Conservation (phyloP, 2,888 invertebrate genomes). For the Macaria liturata region DNA sequence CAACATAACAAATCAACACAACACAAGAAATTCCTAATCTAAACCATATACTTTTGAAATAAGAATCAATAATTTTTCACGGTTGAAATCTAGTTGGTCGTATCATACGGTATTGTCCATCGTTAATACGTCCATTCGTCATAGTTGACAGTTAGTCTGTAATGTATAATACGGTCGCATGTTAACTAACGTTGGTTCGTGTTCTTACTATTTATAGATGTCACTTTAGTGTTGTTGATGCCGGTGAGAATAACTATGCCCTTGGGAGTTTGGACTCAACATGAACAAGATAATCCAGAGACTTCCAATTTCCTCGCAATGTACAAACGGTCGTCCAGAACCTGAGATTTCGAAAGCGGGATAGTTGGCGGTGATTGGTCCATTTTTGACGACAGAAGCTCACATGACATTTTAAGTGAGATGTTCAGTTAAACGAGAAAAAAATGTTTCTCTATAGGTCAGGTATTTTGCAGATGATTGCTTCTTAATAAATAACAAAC, state of each 20-base stretch:
- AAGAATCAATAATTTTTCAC: slow-evolving; percentile 4
- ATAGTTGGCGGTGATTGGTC: no score
- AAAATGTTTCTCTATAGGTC: no score
- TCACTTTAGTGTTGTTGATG: slow-evolving; percentile 35
- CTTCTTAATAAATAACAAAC: no score
- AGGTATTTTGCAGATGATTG: no score
- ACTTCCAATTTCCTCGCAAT: no score
- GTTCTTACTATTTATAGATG: slow-evolving; percentile 36
- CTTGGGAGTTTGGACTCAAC: slow-evolving; percentile 21
- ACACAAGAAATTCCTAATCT: slow-evolving; percentile 21
- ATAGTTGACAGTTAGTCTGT: slow-evolving; percentile 59
- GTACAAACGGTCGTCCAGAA: no score
- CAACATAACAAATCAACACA: slow-evolving; percentile 20
- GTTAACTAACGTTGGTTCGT: slow-evolving; percentile 43
- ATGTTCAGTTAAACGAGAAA: no score
- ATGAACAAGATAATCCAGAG: no score
- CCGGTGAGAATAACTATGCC: slow-evolving; percentile 25
- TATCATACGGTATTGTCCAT: slow-evolving; percentile 55
- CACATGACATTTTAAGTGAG: no score
- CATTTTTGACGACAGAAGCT: no score
- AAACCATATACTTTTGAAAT: slow-evolving; percentile 31
- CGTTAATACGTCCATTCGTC: slow-evolving; percentile 69
- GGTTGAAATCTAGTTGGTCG: slow-evolving; percentile 13
- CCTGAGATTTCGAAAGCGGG: no score
- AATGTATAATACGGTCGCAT: slow-evolving; percentile 68